Evolutionary conservation across 2,797 vertebrate species (phyloP).

Genomic region (Cossypha polioptera): DNA sequence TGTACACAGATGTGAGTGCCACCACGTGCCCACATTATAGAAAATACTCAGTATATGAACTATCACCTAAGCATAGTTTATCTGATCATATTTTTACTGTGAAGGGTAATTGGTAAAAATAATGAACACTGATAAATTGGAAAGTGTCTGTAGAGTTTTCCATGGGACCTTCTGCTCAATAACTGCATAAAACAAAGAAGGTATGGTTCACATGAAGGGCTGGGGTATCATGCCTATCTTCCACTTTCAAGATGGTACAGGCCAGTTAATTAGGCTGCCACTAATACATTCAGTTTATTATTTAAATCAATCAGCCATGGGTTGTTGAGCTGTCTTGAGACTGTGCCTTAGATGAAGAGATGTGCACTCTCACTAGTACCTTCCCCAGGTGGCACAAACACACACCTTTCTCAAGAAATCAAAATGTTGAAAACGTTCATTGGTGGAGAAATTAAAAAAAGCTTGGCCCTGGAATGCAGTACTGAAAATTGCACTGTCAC

Average conservation of each 20-base stretch:
- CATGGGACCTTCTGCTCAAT: neutral
- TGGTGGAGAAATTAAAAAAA: neutral
- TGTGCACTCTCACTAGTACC: neutral
- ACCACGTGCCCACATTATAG: neutral
- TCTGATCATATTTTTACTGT: neutral
- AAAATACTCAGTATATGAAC: neutral
- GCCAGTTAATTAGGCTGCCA: neutral
- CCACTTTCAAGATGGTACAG: neutral
- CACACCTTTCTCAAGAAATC: neutral
- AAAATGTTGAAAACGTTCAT: rapidly evolving
- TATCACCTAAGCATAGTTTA: neutral
- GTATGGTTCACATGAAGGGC: neutral
- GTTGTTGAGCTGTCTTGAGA: neutral
- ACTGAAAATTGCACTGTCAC: neutral
- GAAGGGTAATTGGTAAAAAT: neutral
- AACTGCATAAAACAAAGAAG: neutral
- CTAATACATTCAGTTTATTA: neutral
- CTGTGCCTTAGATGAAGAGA: neutral
- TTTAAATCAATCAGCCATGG: neutral
- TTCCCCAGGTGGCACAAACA: neutral
- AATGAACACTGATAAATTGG: neutral
- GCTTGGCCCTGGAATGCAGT: neutral
- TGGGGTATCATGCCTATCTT: neutral
- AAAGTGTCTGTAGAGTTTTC: neutral
- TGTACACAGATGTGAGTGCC: neutral